A percentile compares a stretch with the other conserved stretches of the same genome.
Conservation (phyloP, 1,140 invertebrate genomes). For the Scylla paramamosain region DNA sequence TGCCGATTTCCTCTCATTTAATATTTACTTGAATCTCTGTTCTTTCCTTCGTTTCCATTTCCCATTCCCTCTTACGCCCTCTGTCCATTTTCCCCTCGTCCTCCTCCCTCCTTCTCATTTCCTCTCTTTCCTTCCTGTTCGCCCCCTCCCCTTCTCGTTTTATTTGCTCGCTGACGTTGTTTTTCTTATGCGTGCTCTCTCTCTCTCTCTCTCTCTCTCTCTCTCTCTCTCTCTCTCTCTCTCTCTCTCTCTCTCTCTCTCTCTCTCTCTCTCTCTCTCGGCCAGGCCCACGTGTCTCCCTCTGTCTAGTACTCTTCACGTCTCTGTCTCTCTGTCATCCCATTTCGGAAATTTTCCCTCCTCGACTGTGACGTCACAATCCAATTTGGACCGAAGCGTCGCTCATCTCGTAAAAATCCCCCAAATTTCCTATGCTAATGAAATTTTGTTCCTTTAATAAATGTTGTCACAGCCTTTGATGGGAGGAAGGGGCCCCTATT, state of each 20-base stretch:
- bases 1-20: conserved; percentile 21
- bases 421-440: conserved; percentile 59
- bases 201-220: too few species aligned
- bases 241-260: not conserved
- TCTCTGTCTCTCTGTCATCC: conserved; percentile 3
- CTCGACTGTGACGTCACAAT: conserved; percentile 66
- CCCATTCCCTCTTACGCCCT: not conserved
- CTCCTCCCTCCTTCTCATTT: not conserved
- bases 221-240: too few species aligned
- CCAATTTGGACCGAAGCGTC: conserved; percentile 58
- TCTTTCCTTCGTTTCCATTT: not conserved
- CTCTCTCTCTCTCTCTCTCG: not conserved
- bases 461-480: conserved; percentile 57
- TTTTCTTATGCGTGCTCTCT: too few species aligned
- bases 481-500: not conserved
- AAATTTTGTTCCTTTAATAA: conserved; percentile 62
- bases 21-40: not conserved
- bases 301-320: too few species aligned
- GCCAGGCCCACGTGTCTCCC: too few species aligned
- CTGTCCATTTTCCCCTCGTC: not conserved
- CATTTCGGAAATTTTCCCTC: not conserved
- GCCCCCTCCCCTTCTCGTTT: too few species aligned
- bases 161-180: too few species aligned
- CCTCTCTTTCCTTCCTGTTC: not conserved
- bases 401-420: conserved; percentile 53